These are phyloP conservation scores for Drosophila bocqueti DNA, from an alignment of 1,140 invertebrate species.

Conservation along the genomic window DNA sequence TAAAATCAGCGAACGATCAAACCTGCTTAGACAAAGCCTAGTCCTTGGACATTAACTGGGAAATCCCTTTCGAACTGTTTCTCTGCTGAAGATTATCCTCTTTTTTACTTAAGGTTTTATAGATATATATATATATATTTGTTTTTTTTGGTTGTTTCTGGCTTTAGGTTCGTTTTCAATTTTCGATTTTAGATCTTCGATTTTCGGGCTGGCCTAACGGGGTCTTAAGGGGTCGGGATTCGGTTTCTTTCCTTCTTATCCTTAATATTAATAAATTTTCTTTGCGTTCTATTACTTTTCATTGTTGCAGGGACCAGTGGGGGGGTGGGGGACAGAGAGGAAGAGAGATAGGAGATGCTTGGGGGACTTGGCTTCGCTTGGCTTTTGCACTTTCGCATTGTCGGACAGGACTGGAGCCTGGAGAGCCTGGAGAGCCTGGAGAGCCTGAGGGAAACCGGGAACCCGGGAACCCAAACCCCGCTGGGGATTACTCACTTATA, in stretches of 20 bases:
- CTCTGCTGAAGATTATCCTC: conserved; percentile 4
- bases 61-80: conserved; percentile 14
- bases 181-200: conserved; percentile 1
- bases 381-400: background rate
- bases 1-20: conserved; percentile 83
- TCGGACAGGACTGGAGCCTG: conserved; percentile 6
- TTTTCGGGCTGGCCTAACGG: conserved; percentile 22
- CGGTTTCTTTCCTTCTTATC: conserved; percentile 6
- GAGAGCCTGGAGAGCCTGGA: conserved; percentile 6
- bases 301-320: background rate
- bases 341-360: conserved; percentile 12
- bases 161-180: conserved; percentile 32
- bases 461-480: conserved; percentile 8
- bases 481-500: conserved; percentile 88
- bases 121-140: conserved; percentile 1
- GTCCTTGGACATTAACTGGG: conserved; percentile 54
- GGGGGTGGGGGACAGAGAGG: background rate
- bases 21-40: conserved; percentile 62
- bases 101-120: conserved; percentile 6
- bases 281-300: background rate
- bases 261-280: conserved; percentile 14
- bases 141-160: conserved; percentile 15
- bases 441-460: conserved; percentile 8
- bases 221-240: background rate
- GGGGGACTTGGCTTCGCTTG: background rate